A percentile compares a stretch with the other conserved stretches of the same genome.
Evolutionary conservation across 2,113 vertebrate species (phyloP).

Genomic region (Onychostoma macrolepis): DNA sequence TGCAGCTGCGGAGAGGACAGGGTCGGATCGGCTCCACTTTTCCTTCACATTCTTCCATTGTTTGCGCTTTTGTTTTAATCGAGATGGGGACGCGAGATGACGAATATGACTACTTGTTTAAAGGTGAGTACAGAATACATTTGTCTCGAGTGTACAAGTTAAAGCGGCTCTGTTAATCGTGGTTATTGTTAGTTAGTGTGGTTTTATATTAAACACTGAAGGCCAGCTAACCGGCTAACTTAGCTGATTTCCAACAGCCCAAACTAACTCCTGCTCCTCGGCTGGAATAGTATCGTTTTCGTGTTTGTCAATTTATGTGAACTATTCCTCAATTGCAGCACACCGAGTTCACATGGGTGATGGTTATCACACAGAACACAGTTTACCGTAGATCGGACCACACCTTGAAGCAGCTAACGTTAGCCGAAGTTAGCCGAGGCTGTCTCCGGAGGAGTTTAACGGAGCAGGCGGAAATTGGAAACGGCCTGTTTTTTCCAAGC

Average conservation of each 20-base stretch:
- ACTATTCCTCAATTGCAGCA: not conserved
- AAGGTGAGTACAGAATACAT: constrained; percentile 79
- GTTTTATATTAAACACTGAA: constrained; percentile 21
- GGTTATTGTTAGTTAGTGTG: constrained; percentile 9
- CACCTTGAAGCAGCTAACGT: constrained; percentile 34
- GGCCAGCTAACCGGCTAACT: constrained; percentile 27
- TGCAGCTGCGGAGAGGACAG: constrained; percentile 44
- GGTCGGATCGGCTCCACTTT: constrained; percentile 23
- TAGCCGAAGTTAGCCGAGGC: constrained; percentile 29
- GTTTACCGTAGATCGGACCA: constrained; percentile 14
- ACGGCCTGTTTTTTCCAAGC: not conserved
- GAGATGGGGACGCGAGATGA: constrained; percentile 94
- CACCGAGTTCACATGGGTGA: not conserved
- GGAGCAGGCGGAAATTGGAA: constrained; percentile 28
- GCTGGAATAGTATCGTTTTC: not conserved
- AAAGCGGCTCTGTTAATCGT: not conserved
- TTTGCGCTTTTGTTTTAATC: constrained; percentile 24
- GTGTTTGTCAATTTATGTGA: not conserved
- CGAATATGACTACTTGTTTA: constrained; percentile 97
- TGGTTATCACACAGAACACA: not conserved
- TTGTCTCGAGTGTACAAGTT: not conserved
- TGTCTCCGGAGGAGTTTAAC: constrained; percentile 1
- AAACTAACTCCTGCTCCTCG: not conserved
- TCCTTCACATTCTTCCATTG: constrained; percentile 13
- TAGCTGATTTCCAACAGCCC: not conserved